phyloP scores from a whole-genome alignment of 2,797 vertebrate genomes.

The Sternotherus odoratus region DNA sequence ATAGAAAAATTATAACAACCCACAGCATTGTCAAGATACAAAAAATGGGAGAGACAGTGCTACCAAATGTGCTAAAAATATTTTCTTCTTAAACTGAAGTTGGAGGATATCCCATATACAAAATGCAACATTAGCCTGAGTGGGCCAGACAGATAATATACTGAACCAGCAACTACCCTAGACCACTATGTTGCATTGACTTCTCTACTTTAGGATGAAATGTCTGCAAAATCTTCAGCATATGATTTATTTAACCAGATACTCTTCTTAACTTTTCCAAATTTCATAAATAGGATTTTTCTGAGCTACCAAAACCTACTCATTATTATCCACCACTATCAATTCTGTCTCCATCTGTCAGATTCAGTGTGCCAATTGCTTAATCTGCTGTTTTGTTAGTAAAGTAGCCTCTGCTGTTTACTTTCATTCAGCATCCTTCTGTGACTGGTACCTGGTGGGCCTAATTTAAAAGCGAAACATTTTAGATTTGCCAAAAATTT shows the following conservation, averaged over 20 bases:
- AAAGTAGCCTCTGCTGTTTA: neutral
- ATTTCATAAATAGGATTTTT: neutral
- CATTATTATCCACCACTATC: neutral
- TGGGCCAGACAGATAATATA: constrained; percentile 23
- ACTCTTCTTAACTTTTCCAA: constrained; percentile 1
- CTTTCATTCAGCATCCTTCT: neutral
- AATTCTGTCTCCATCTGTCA: neutral
- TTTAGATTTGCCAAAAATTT: neutral
- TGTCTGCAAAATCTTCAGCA: constrained; percentile 41
- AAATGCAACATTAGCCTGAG: constrained; percentile 26
- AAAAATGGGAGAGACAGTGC: neutral
- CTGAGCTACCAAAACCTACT: neutral
- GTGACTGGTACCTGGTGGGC: neutral
- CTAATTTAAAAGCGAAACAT: neutral
- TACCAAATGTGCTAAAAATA: constrained; percentile 39
- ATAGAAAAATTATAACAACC: neutral
- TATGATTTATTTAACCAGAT: constrained; percentile 32
- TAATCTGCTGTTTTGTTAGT: constrained; percentile 15
- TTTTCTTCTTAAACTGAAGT: constrained; percentile 36
- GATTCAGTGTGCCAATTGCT: neutral
- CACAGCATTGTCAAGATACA: neutral
- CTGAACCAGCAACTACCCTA: constrained; percentile 23
- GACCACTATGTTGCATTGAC: constrained; percentile 27
- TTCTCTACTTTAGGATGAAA: constrained; percentile 36
- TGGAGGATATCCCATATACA: constrained; percentile 33